Percentiles rank a stretch among this genome's conserved stretches.
Evolutionary conservation across 2,797 vertebrate species (phyloP).

Genomic region (Heterohyrax brucei): DNA sequence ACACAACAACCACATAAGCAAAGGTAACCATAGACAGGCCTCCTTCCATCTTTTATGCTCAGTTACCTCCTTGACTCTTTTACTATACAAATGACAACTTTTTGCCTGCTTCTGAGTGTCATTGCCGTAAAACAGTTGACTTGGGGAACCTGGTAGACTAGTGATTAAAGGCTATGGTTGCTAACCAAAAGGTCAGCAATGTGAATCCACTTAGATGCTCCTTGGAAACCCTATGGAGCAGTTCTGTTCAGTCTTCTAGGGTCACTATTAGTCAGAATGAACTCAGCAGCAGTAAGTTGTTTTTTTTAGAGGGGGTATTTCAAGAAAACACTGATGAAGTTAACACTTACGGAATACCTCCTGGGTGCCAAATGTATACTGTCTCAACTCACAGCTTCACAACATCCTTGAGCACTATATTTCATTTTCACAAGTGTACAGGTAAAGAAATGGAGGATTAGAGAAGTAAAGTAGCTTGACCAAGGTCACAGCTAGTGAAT

Average conservation of each 20-base stretch:
- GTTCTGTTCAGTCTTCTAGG: too few relatives aligned
- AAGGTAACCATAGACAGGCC: neutral
- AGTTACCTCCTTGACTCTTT: neutral
- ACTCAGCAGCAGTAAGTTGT: too few relatives aligned
- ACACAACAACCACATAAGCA: neutral
- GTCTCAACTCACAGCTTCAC: conserved; percentile 37
- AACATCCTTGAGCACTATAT: neutral
- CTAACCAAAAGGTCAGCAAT: too few relatives aligned
- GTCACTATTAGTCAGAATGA: too few relatives aligned
- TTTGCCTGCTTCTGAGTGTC: neutral
- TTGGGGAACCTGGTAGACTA: neutral
- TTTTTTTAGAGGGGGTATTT: neutral
- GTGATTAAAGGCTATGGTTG: too few relatives aligned
- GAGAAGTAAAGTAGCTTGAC: conserved; percentile 52
- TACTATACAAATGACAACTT: neutral
- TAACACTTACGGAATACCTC: neutral
- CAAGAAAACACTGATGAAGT: neutral
- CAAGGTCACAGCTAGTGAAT: conserved; percentile 31
- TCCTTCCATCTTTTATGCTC: neutral
- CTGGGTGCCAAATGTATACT: neutral
- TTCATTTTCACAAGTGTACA: conserved; percentile 65
- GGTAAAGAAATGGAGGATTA: conserved; percentile 26
- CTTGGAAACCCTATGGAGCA: too few relatives aligned
- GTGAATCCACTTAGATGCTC: too few relatives aligned
- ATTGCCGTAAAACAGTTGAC: neutral